A percentile compares a stretch with the other conserved stretches of the same genome.
Evolutionary conservation across 2,113 vertebrate genomes (phyloP).

Genomic region (Platysternon megacephalum): DNA sequence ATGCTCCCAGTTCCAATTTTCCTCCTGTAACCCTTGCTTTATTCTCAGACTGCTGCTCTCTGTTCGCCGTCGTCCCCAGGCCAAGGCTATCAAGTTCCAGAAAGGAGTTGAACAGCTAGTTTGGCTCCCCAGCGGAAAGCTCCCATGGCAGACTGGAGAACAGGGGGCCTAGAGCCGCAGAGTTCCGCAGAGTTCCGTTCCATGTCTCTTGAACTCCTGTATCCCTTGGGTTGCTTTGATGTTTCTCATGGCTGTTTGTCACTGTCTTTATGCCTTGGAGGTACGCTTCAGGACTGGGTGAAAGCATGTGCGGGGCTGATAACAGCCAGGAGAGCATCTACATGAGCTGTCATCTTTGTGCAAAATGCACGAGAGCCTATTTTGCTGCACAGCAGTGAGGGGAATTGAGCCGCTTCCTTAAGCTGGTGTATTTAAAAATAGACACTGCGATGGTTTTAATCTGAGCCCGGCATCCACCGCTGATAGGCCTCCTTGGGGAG

Average conservation of each 20-base stretch:
- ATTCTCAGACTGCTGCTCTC: neutral
- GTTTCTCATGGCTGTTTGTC: fast-evolving
- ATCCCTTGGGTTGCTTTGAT: fast-evolving
- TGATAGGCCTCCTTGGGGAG: neutral
- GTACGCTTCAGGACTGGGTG: fast-evolving
- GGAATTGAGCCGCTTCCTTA: neutral
- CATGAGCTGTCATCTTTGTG: fast-evolving
- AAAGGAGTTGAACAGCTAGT: neutral
- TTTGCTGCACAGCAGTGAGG: neutral
- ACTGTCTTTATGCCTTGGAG: fast-evolving
- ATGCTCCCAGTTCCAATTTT: neutral
- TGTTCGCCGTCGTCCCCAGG: neutral
- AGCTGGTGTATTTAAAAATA: neutral
- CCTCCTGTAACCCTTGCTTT: neutral
- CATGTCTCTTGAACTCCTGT: neutral
- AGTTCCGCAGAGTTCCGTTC: fast-evolving
- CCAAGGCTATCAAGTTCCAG: neutral
- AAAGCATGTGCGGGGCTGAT: neutral
- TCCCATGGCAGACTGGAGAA: neutral
- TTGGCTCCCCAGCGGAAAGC: neutral
- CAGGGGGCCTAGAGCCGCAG: neutral
- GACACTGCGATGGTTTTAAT: neutral
- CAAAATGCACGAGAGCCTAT: neutral
- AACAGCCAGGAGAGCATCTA: fast-evolving
- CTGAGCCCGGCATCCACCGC: fast-evolving